Base-by-base conservation (phyloP, 2,797 vertebrate genomes). In the Picus viridis region DNA sequence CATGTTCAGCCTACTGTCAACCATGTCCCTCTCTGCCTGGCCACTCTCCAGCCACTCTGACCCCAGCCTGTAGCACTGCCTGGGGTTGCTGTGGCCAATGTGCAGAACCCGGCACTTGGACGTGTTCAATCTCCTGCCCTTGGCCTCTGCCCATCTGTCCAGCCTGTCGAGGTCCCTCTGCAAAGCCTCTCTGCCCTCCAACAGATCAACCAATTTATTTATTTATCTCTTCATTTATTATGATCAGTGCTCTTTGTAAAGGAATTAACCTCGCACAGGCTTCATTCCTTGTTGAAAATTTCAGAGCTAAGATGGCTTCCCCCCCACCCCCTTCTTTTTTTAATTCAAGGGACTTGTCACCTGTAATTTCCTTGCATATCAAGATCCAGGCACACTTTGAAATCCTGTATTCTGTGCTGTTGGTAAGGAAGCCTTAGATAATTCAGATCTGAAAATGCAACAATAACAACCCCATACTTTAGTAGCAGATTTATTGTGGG, bases 361-460 rank as follows among this genome's bases (percentile, higher is more conserved):
- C n/a, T 89, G 22, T 80, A 89, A 90, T 90, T 93, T 92, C 83
- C 56, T 32, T 86, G 24, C 36, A 51, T 68, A 63, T 90, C 18
- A 74, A 79, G 64, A 90, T 92, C 34, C 83, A 56, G 15, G 65
- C 11, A 79, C 43, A 75, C 64, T 96, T 94, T 94, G 22, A 94
- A 95, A 91, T 68, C 43, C 12, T 29, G 8, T 62, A 43, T 47
- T 88, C 67, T 62, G 16, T 51, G 29, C 49, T 88, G 75, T 3
- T 90, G 80, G 89, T 14, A 68, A 93, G 45, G 15, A 82, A 43
- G 47, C 61, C 75, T 92, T 65, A 91, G 22, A 69, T 88, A 95
- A 94, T 29, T 11, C 3, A 95, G 92, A 83, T 70, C 11, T 82
- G 74, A 95, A 91, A 91, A 73, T 45, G 34, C 22, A 92, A 73